Base-by-base conservation (phyloP, 2,797 vertebrate genomes). In the Megaceryle alcyon region DNA sequence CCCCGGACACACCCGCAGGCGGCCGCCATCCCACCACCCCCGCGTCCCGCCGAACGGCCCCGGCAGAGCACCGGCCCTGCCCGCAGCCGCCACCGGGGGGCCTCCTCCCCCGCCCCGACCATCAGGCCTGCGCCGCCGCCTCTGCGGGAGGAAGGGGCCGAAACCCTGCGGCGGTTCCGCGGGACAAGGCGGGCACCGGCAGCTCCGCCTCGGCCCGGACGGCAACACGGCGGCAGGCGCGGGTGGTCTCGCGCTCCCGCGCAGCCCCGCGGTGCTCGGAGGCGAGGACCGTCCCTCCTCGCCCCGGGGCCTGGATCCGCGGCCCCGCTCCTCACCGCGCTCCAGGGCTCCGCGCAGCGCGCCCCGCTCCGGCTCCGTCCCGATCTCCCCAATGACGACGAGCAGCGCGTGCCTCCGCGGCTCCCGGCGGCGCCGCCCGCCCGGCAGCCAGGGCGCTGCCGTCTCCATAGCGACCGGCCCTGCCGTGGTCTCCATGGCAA, bases 401-500 rank as follows among this genome's bases (percentile, higher is more conserved):
- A 99, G 98, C 96, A 99, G 97, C 86, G 98, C 98, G 90, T 98
- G 96, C 81, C 97, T 97, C 82, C 97, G 89, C 53, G 84, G 94
- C 94, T 97, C 97, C 96, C 97, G 97, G 65, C 96, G 33, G 54
- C 63, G 96, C 86, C n/a, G 78, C 63, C 95, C 95, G 90, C 95
- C 96, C 44, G 86, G 87, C 80, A 94, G 90, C 44, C 86, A 70
- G 96, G 96, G 92, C 97, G 86, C 84, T 96, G 98, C 94, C 97
- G 98, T 99, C 97, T 98, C 99, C 98, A 99, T 99, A 98, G 98
- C 98, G 99, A 99, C 99, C 96, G 94, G 75, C 98, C 96, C 92
- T 83, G 96, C 97, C 96, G 98, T 97, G 94, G 98, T 99, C 98
- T 98, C 99, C 99, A 99, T 99, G 98, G 99, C 98, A 99, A 99